Conservation (phyloP, 1,140 invertebrate genomes). For the Conopomorpha cramerella region DNA sequence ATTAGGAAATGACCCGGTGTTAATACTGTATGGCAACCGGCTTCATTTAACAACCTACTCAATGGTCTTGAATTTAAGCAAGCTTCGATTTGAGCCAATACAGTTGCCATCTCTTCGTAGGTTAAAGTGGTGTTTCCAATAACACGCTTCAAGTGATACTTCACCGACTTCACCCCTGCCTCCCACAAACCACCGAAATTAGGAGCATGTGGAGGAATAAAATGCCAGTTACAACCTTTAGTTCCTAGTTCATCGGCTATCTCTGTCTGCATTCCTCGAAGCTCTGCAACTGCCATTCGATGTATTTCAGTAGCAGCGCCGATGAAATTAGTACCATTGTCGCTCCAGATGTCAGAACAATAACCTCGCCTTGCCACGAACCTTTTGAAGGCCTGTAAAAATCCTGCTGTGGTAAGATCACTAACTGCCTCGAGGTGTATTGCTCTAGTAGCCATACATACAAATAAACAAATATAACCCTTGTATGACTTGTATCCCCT, state of each 20-base stretch:
- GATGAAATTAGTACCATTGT: conserved; percentile 2
- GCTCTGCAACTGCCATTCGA: not conserved
- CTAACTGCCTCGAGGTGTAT: conserved; percentile 4
- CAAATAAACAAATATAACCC: conserved; percentile 6
- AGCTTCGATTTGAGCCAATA: conserved; percentile 6
- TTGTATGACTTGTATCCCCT: conserved; percentile 7
- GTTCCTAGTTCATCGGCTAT: not conserved
- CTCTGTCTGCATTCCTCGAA: not conserved
- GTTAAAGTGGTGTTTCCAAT: conserved; percentile 5
- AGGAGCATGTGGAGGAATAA: conserved; percentile 9
- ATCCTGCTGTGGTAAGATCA: conserved; percentile 4
- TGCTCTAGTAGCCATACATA: conserved; percentile 2
- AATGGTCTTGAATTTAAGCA: conserved; percentile 6
- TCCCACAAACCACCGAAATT: conserved; percentile 21
- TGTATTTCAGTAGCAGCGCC: conserved; percentile 2
- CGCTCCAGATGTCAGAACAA: conserved; percentile 1
- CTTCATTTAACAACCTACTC: not conserved
- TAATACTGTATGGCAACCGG: conserved; percentile 10
- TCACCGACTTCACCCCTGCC: conserved; percentile 12
- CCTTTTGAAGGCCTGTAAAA: conserved; percentile 1
- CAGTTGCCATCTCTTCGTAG: conserved; percentile 6
- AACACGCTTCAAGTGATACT: conserved; percentile 8
- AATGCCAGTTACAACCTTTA: not conserved
- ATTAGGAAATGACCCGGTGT: conserved; percentile 18
- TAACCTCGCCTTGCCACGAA: not conserved